These are phyloP conservation scores for Silurus asotus DNA, from an alignment of 2,113 vertebrate genomes.

Conservation along the genomic window DNA sequence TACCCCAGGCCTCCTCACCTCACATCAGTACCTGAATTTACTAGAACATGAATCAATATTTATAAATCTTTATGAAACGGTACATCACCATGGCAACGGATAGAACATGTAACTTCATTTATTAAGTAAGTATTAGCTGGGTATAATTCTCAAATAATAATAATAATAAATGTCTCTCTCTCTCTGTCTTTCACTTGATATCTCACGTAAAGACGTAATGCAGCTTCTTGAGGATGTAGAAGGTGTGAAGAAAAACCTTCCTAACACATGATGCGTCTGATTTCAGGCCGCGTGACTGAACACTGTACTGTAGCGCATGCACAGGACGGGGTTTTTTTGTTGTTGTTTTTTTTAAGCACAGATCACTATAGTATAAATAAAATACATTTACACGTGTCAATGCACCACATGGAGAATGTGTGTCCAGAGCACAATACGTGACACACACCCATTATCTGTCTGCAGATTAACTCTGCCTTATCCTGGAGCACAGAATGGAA, in stretches of 20 bases:
- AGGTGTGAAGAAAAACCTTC: neutral
- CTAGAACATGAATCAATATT: too few relatives aligned
- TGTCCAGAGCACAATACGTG: neutral
- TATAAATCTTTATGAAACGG: too few relatives aligned
- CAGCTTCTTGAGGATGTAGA: neutral
- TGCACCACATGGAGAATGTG: neutral
- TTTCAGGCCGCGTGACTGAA: neutral
- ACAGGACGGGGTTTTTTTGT: neutral
- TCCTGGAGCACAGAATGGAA: slow-evolving; percentile 35
- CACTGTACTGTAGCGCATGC: neutral
- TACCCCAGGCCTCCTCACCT: too few relatives aligned
- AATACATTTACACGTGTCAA: slow-evolving; percentile 7
- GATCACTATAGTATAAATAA: slow-evolving; percentile 10
- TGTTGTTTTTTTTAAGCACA: neutral
- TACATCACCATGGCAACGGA: neutral
- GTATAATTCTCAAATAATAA: neutral
- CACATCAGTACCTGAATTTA: too few relatives aligned
- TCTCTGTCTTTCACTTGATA: neutral
- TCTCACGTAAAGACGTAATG: neutral
- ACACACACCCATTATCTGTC: slow-evolving; percentile 3
- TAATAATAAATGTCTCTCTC: neutral
- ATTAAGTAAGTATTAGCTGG: neutral
- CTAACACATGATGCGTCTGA: neutral
- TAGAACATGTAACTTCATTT: neutral
- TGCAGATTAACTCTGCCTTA: slow-evolving; percentile 17